phyloP scores from a whole-genome alignment of 2,797 vertebrate species.

The Phrynocephalus guinanensis region DNA sequence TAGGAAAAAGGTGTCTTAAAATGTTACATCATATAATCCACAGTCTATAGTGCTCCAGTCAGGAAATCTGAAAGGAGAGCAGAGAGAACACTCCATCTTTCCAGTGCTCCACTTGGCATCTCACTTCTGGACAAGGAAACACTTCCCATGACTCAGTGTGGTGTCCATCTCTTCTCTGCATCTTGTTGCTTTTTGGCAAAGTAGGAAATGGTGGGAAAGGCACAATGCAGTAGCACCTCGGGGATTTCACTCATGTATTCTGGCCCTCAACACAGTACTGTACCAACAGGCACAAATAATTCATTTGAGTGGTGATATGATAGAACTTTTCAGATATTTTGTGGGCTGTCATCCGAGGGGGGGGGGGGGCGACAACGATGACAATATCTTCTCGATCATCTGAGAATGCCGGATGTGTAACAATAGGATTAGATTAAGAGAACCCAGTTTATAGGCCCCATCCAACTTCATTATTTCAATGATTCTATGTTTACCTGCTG shows the following conservation, averaged over 20 bases:
- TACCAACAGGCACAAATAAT: no score
- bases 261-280: neutral
- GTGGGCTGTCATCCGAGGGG: no score
- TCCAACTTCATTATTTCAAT: no score
- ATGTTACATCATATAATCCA: slow-evolving; percentile 22
- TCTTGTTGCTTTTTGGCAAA: neutral
- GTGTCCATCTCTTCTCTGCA: neutral
- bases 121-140: neutral
- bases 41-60: neutral
- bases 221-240: neutral
- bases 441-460: no score
- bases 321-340: no score
- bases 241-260: neutral
- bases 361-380: no score
- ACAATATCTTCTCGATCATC: no score
- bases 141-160: neutral
- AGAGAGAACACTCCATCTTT: neutral
- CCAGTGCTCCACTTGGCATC: neutral
- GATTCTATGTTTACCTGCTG: neutral
- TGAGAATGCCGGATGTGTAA: no score
- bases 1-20: slow-evolving; percentile 66
- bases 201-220: neutral
- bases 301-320: no score
- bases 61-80: neutral
- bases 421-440: no score